phyloP scores from a whole-genome alignment of 1,140 invertebrate genomes.

The Aphelenchoides avenae region DNA sequence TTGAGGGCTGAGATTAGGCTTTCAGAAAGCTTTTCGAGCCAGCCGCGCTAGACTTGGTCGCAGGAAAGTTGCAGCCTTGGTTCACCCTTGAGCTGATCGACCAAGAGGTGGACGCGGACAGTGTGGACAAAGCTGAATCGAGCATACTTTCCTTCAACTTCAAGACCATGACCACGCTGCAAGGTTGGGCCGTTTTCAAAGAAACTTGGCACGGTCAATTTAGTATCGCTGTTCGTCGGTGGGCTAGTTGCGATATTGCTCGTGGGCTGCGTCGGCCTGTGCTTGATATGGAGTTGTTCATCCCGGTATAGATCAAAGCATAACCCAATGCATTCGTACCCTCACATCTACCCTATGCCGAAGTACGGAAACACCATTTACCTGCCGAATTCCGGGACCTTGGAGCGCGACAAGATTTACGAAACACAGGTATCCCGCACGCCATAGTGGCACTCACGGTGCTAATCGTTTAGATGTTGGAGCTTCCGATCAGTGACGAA shows the following conservation, averaged over 20 bases:
- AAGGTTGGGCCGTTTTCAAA: too few relatives aligned
- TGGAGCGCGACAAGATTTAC: slow-evolving; percentile 44
- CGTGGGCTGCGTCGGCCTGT: slow-evolving; percentile 25
- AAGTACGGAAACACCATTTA: slow-evolving; percentile 28
- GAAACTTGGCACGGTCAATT: too few relatives aligned
- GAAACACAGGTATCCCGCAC: slow-evolving; percentile 44
- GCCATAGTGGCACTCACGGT: too few relatives aligned
- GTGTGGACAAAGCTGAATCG: too few relatives aligned
- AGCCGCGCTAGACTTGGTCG: slow-evolving; percentile 35
- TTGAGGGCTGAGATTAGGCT: not conserved
- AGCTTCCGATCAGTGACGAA: slow-evolving; percentile 56
- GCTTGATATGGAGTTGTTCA: slow-evolving; percentile 34
- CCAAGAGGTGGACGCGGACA: slow-evolving; percentile 17
- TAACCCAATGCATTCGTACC: slow-evolving; percentile 25
- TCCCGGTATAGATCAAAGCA: slow-evolving; percentile 36
- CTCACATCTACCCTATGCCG: slow-evolving; percentile 34
- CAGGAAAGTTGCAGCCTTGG: slow-evolving; percentile 51
- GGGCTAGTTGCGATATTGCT: slow-evolving; percentile 6
- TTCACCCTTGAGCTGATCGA: slow-evolving; percentile 39
- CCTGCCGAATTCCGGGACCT: slow-evolving; percentile 12
- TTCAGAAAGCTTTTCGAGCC: slow-evolving; percentile 48
- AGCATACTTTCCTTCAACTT: too few relatives aligned
- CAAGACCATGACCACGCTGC: too few relatives aligned
- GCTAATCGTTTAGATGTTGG: slow-evolving; percentile 52
- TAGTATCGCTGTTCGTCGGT: too few relatives aligned